phyloP scores from a whole-genome alignment of 1,140 invertebrate genomes.

The Psix sp. region DNA sequence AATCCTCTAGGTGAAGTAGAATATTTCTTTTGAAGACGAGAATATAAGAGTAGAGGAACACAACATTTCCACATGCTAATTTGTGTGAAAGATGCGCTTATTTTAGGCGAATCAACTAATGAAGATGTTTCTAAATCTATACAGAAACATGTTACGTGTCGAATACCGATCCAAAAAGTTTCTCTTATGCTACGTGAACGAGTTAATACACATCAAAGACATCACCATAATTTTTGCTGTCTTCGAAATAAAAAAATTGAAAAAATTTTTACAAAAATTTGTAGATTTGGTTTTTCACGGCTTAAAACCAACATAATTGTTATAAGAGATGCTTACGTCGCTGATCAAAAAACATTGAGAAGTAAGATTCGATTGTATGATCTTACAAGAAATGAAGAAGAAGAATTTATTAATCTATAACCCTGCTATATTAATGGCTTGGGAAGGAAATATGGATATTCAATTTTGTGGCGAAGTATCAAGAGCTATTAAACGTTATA shows the following conservation, averaged over 20 bases:
- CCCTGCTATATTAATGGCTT: conserved; percentile 52
- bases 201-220: conserved; percentile 45
- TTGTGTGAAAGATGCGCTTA: conserved; percentile 63
- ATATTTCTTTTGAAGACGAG: conserved; percentile 7
- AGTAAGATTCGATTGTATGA: conserved; percentile 4
- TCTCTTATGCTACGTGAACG: conserved; percentile 44
- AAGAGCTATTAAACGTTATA: conserved; percentile 48
- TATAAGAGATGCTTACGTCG: conserved; percentile 2
- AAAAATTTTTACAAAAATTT: background rate
- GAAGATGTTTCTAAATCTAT: conserved; percentile 65
- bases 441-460: conserved; percentile 44
- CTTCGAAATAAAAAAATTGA: background rate
- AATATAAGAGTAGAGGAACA: conserved; percentile 33
- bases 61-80: conserved; percentile 65
- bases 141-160: conserved; percentile 64
- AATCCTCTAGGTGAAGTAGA: conserved; percentile 4
- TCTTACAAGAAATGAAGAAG: background rate
- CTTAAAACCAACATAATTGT: background rate
- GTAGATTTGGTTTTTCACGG: conserved; percentile 9
- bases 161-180: conserved; percentile 44
- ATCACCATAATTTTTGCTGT: conserved; percentile 27
- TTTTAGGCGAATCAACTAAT: conserved; percentile 33
- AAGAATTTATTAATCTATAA: conserved; percentile 34
- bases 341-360: conserved; percentile 1
- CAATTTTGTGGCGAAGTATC: background rate